A percentile compares a stretch with the other conserved stretches of the same genome.
Evolutionary conservation across 1,140 invertebrate genomes (phyloP).

Genomic region (Proales similis): DNA sequence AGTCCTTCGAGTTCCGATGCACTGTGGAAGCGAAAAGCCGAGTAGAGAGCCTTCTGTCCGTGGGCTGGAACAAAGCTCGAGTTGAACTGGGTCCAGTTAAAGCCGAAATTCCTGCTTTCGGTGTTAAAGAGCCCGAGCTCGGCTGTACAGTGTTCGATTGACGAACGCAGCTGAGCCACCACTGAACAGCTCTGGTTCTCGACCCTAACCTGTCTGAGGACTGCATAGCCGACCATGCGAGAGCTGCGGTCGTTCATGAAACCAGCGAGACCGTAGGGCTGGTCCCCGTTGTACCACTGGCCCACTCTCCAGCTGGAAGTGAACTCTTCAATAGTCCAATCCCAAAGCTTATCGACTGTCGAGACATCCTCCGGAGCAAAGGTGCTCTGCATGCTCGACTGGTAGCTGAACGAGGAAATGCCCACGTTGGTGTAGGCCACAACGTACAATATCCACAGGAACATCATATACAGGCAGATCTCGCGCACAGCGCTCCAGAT

Average conservation of each 20-base stretch:
- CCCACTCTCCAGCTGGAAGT: constrained; percentile 1
- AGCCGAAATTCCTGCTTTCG: constrained; percentile 36
- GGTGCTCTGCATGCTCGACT: constrained; percentile 51
- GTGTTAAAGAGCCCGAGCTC: constrained; percentile 1
- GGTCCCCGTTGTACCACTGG: constrained; percentile 34
- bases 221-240: constrained; percentile 57
- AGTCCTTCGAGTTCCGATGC: constrained; percentile 51
- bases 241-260: constrained; percentile 56
- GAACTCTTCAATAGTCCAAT: constrained; percentile 10
- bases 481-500: constrained; percentile 55
- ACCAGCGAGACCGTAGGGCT: constrained; percentile 42
- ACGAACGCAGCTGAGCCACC: background rate
- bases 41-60: constrained; percentile 18
- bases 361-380: constrained; percentile 43
- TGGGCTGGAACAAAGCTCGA: constrained; percentile 38
- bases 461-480: constrained; percentile 54
- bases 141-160: background rate
- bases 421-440: constrained; percentile 54
- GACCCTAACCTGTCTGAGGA: constrained; percentile 49
- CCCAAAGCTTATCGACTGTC: constrained; percentile 4
- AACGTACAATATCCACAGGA: constrained; percentile 54
- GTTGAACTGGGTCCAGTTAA: constrained; percentile 38
- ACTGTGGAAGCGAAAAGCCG: constrained; percentile 50
- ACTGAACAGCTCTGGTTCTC: constrained; percentile 41
- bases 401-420: constrained; percentile 49